Evolutionary conservation across 2,888 invertebrate species (phyloP).

Genomic region (Limnephilus marmoratus): DNA sequence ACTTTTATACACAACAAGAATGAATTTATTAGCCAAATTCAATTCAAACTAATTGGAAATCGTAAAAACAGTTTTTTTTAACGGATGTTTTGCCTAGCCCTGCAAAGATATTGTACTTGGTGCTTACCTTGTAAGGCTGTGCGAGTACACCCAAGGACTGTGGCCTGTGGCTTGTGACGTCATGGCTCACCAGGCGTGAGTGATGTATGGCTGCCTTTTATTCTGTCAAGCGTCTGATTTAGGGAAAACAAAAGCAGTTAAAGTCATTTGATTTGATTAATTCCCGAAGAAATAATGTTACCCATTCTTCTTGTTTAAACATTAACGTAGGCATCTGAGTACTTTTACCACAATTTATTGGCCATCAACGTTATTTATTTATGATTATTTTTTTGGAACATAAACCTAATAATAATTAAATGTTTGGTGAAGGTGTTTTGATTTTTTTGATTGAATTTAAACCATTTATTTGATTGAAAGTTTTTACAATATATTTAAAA

Average conservation of each 20-base stretch:
- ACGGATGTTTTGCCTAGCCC: neutral
- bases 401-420: neutral
- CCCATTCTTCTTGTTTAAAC: neutral
- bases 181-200: neutral
- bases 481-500: no score
- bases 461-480: neutral
- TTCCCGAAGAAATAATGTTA: conserved; percentile 3
- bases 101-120: neutral
- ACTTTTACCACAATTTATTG: neutral
- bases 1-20: no score
- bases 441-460: neutral
- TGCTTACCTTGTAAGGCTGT: neutral
- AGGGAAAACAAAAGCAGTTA: conserved; percentile 21
- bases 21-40: no score
- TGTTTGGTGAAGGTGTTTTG: neutral
- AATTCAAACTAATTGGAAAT: no score
- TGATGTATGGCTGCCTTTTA: conserved; percentile 44
- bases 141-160: neutral
- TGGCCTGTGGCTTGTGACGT: neutral
- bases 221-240: conserved; percentile 44
- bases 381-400: neutral
- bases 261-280: conserved; percentile 47
- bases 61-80: no score
- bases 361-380: neutral
- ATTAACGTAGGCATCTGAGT: neutral